Evolutionary conservation across 23 tunicate species (phyloP), one percentile per base, ranked within the genome.

Genomic region (Corella eumyota): DNA sequence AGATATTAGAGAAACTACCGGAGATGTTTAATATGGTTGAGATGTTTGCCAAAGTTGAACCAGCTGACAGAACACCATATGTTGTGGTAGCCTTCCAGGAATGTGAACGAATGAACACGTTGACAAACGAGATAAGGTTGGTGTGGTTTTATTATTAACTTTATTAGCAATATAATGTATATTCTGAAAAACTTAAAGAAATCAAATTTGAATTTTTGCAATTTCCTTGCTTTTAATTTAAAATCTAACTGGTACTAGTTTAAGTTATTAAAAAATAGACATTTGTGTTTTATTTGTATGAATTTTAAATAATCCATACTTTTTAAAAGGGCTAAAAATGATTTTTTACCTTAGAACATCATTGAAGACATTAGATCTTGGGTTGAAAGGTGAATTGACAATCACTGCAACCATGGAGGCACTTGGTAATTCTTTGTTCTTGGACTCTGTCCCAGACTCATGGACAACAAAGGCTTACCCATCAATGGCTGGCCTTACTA

Each of bases 11-110:
- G 52, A 90, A 90, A 51, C 72, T 90, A 1, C 97, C 97, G 3
- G 97, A 90, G 24, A 47, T 50, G 45, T 90, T 90, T 64, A 80
- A 75, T 79, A 90, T 90, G 92, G 35, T 59, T 2, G 97, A 90
- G 45, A 58, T 90, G 65, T 44, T 71, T 71, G 68, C 56, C 7
- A 90, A 80, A 59, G 97, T 90, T 6, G 97, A 90, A 54, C 96
- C 96, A 25, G 81, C 81, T 1, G 97, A 90, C 30, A 60, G 90
- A 22, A 90, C 97, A 20, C 97, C 97, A 19, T 90, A 90, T 65
- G 79, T 80, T 2, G 97, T 90, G 25, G 97, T 90, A 3, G 97
- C 97, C 2, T 80, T 80, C 84, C 97, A 90, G 48, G 97, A 90
- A 58, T 80, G 90, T 36, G 97, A 90, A 32, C 58, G 97, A 25